Base-by-base conservation (phyloP, 2,113 vertebrate genomes). In the Erythrolamprus reginae region DNA sequence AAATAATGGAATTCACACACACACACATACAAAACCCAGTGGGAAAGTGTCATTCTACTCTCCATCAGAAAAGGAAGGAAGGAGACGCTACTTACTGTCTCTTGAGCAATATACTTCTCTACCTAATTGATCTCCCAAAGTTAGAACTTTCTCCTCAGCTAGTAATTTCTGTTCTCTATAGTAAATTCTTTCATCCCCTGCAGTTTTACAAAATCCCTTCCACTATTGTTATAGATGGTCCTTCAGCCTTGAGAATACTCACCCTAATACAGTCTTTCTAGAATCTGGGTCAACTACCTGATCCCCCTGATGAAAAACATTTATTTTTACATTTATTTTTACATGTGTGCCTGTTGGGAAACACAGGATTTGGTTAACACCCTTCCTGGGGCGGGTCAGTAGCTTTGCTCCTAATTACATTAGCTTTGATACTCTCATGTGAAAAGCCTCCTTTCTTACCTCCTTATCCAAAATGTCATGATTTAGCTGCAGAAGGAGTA, bases 261-360 rank as follows among this genome's bases (percentile, higher is more conserved):
- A 70, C n/a, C 45, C 45, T 84, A 42, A 38, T 86, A 86, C 93
- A 87, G 89, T 84, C 92, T 85, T 89, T 84, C 77, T 88, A 89
- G 33, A 48, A 96, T 95, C 88, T 92, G 87, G 94, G 92, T 95
- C 94, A 96, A 92, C 24, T 48, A 45, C 47, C 92, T 92, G 90
- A 92, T 92, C 89, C 90, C 42, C 24, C 0, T 92, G 85, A 89
- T 28, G 28, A 82, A 89, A 90, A 86, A 82, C 19, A 50, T n/a
- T n/a, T n/a, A n/a, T n/a, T n/a, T n/a, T n/a, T n/a, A n/a, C 51
- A 0, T 0, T 77, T 93, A 0, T 19, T 85, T 85, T 88, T 87
- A 86, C 88, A 89, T 0, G 15, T 84, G 85, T 0, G 0, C 52
- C 92, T 90, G 83, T 90, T 5, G 2, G 61, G 70, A 89, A 65